Base-by-base conservation (phyloP, 2,797 vertebrate species). In the Amphiprion clarkii region DNA sequence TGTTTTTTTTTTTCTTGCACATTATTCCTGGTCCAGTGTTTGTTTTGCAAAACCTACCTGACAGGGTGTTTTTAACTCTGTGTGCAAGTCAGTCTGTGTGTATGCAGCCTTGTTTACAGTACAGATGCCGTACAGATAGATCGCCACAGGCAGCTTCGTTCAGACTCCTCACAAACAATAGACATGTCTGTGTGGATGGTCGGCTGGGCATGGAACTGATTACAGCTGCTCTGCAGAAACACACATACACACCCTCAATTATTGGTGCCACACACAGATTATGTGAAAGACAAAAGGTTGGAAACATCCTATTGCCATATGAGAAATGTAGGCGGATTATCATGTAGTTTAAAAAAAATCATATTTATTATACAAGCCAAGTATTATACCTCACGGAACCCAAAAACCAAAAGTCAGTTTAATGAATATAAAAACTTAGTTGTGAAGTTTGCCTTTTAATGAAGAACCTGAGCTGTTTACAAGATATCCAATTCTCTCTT, bases 161-260 rank as follows among this genome's bases (percentile, higher is more conserved):
- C 72, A 68, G 75, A 84, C 80, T 80, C 69, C 55, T 90, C 58
- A 59, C 53, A 83, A 80, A 92, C 91, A 92, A 91, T 85, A 85
- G 86, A 74, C 60, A 48, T 54, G 77, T 73, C 59, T 82, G 57
- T 75, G 66, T 70, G 60, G 67, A 77, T 79, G 74, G 83, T 66
- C 58, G 78, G 79, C 74, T 74, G 79, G 84, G 81, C 66, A 39
- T 72, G 69, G 68, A 93, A 85, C 73, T 74, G 84, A 90, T 82
- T 76, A 77, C 88, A 88, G 81, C 86, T 91, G 90, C 77, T 88
- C 49, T 71, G 29, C 57, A 23, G 33, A 44, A 71, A 78, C 67
- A 62, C 63, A 51, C 7, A 33, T 10, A 53, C 40, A 80, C 58
- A 42, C 46, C 19, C 61, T 8, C 19, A 46, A 11, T 61, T 68